Evolutionary conservation across 2,797 vertebrate species (phyloP).

Genomic region (Lutjanus campechanus): DNA sequence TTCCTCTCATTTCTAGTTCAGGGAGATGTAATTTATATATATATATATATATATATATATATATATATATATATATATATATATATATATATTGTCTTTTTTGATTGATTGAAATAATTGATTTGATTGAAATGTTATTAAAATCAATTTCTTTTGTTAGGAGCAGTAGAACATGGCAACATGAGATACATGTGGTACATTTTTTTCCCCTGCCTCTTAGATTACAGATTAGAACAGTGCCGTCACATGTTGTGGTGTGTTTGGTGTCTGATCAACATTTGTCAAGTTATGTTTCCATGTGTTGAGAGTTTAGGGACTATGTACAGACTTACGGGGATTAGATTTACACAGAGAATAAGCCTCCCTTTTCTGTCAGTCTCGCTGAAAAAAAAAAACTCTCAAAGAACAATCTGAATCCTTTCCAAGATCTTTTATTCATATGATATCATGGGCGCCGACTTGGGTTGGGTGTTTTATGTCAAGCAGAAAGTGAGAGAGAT

Average conservation of each 20-base stretch:
- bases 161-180: background rate
- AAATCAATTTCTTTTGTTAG: background rate
- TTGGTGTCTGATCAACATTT: slow-evolving; percentile 26
- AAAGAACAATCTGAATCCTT: background rate
- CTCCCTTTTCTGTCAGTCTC: background rate
- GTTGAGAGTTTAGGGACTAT: slow-evolving; percentile 24
- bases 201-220: background rate
- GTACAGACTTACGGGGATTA: background rate
- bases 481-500: background rate
- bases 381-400: background rate
- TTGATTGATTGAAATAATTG: background rate
- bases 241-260: background rate
- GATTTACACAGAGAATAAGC: slow-evolving; percentile 19
- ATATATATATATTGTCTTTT: background rate
- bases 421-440: background rate
- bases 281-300: slow-evolving; percentile 14
- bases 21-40: background rate
- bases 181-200: background rate
- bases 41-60: no score
- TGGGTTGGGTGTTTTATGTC: no score
- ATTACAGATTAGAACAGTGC: slow-evolving; percentile 12
- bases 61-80: no score
- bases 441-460: no score
- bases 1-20: slow-evolving; percentile 12
- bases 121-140: background rate